Conservation (phyloP, 1,140 invertebrate species). For the Drosophila bifasciata region DNA sequence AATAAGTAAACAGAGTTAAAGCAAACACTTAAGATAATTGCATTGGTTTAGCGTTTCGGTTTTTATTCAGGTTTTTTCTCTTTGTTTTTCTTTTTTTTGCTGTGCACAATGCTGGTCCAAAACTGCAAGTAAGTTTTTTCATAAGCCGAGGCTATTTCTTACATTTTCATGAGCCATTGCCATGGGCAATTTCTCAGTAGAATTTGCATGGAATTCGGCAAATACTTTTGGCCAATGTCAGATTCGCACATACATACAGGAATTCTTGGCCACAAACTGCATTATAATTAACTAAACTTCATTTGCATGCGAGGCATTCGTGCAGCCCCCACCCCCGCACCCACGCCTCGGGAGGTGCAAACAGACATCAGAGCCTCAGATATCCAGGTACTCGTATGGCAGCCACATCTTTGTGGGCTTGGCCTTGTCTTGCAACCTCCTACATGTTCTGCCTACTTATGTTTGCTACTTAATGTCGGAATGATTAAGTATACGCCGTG, state of each 20-base stretch:
- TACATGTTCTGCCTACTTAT: conserved; percentile 36
- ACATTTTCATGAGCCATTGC: too few relatives aligned
- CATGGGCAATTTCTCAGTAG: not conserved
- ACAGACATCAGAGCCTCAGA: not conserved
- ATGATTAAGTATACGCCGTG: conserved; percentile 73
- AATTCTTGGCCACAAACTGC: conserved; percentile 39
- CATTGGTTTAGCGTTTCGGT: too few relatives aligned
- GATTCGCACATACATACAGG: conserved; percentile 28
- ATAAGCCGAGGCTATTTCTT: too few relatives aligned
- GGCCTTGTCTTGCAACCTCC: conserved; percentile 52
- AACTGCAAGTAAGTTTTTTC: too few relatives aligned
- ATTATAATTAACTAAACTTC: conserved; percentile 42
- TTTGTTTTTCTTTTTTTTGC: too few relatives aligned
- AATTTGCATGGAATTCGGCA: conserved; percentile 2
- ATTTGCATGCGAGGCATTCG: conserved; percentile 7
- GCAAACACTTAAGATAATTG: too few relatives aligned
- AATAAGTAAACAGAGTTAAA: too few relatives aligned
- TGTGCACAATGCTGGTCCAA: too few relatives aligned
- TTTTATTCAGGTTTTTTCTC: too few relatives aligned
- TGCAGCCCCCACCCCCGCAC: too few relatives aligned
- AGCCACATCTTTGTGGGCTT: not conserved
- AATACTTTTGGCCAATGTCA: conserved; percentile 6
- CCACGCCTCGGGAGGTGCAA: not conserved
- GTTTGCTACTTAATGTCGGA: conserved; percentile 65
- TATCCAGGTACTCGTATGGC: conserved; percentile 2